Percentiles rank a stretch among this genome's conserved stretches.
Conservation (phyloP, 2,797 vertebrate genomes). For the Platalea minor region DNA sequence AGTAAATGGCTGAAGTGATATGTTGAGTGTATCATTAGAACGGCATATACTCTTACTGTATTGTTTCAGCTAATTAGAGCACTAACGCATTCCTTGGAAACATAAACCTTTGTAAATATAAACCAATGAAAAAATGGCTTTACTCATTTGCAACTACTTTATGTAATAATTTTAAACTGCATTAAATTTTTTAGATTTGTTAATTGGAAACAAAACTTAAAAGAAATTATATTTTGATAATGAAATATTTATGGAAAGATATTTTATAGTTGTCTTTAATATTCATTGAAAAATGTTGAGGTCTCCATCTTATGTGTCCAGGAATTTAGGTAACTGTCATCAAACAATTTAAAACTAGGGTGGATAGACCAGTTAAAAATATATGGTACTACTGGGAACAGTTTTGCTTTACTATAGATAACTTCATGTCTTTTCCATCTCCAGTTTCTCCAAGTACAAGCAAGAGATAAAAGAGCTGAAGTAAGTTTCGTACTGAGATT, state of each 20-base stretch:
- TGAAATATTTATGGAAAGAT: background rate
- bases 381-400: background rate
- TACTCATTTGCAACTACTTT: background rate
- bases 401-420: background rate
- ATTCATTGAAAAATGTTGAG: background rate
- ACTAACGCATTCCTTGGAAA: accelerated
- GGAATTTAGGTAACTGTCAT: background rate
- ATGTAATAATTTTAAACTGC: background rate
- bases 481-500: background rate
- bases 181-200: background rate
- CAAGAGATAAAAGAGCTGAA: background rate
- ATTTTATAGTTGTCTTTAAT: background rate
- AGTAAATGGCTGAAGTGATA: background rate
- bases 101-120: background rate
- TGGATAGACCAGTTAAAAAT: background rate
- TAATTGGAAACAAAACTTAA: background rate
- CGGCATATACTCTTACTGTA: background rate
- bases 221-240: background rate
- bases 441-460: background rate
- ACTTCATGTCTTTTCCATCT: background rate
- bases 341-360: background rate
- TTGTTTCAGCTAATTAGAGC: background rate
- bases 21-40: background rate
- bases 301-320: background rate
- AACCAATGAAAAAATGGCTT: background rate